Evolutionary conservation across 2,888 invertebrate genomes (phyloP).

Genomic region (Parasteatoda lunata): DNA sequence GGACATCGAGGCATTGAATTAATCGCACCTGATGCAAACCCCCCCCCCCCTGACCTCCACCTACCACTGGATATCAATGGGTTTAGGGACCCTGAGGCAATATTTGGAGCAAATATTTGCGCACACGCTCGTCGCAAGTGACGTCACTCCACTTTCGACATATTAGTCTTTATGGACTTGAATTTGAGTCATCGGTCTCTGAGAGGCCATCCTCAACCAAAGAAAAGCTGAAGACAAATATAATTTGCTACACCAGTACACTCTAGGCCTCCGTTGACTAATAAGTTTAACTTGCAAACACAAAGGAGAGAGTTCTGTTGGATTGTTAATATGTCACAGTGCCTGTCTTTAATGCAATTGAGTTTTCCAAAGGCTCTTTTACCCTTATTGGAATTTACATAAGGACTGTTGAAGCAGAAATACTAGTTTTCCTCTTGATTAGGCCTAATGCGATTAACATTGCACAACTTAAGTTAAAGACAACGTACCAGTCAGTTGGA

Average conservation of each 20-base stretch:
- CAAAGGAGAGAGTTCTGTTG: slow-evolving; percentile 7
- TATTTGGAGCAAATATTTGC: slow-evolving; percentile 67
- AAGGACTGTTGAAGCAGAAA: not conserved
- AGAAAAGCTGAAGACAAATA: slow-evolving; percentile 63
- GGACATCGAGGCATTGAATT: slow-evolving; percentile 55
- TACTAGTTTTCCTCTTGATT: not conserved
- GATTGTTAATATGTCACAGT: slow-evolving; percentile 14
- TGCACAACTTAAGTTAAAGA: too few relatives aligned
- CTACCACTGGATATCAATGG: slow-evolving; percentile 59
- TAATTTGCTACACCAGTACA: slow-evolving; percentile 58
- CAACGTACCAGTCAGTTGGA: too few relatives aligned
- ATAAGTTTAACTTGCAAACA: slow-evolving; percentile 46
- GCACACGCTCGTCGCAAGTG: slow-evolving; percentile 59
- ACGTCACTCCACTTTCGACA: slow-evolving; percentile 59
- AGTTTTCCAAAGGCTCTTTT: not conserved
- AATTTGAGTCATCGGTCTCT: slow-evolving; percentile 61
- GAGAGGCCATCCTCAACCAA: slow-evolving; percentile 25
- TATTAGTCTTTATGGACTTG: slow-evolving; percentile 64
- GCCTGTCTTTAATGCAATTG: slow-evolving; percentile 28
- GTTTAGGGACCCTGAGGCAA: slow-evolving; percentile 62
- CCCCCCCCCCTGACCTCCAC: slow-evolving; percentile 31
- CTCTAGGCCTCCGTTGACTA: slow-evolving; percentile 24
- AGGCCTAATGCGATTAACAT: too few relatives aligned
- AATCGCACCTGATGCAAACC: slow-evolving; percentile 58
- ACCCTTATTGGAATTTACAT: too few relatives aligned